phyloP scores from a whole-genome alignment of 1,140 invertebrate species.

The Myzus persicae region DNA sequence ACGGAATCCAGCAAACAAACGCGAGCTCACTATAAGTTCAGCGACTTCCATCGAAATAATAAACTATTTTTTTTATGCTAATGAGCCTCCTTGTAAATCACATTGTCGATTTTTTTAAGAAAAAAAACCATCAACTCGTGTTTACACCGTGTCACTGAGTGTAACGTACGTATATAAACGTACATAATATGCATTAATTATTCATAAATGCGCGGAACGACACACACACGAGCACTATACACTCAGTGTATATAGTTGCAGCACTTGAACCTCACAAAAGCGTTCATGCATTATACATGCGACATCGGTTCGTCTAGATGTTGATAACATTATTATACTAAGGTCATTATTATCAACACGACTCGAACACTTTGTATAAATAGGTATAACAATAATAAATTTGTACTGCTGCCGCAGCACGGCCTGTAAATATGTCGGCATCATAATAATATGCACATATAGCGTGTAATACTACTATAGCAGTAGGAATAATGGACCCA shows the following conservation, averaged over 20 bases:
- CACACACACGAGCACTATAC: neutral
- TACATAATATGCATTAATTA: constrained; percentile 16
- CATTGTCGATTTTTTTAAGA: constrained; percentile 43
- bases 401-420: neutral
- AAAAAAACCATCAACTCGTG: constrained; percentile 20
- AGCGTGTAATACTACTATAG: neutral
- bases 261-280: constrained; percentile 49
- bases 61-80: constrained; percentile 28
- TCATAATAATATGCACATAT: neutral
- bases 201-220: neutral
- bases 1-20: neutral
- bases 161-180: neutral
- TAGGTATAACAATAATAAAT: neutral
- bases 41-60: constrained; percentile 31
- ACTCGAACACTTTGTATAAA: neutral
- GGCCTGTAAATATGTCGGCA: neutral
- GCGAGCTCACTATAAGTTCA: neutral
- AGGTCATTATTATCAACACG: constrained; percentile 27
- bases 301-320: constrained; percentile 41
- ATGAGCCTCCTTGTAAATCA: constrained; percentile 33
- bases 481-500: neutral
- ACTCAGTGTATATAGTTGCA: neutral
- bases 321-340: constrained; percentile 43
- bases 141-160: constrained; percentile 23
- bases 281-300: constrained; percentile 47